Evolutionary conservation across 2,888 invertebrate species (phyloP).

Genomic region (Gastracanthus pulcherrimus): DNA sequence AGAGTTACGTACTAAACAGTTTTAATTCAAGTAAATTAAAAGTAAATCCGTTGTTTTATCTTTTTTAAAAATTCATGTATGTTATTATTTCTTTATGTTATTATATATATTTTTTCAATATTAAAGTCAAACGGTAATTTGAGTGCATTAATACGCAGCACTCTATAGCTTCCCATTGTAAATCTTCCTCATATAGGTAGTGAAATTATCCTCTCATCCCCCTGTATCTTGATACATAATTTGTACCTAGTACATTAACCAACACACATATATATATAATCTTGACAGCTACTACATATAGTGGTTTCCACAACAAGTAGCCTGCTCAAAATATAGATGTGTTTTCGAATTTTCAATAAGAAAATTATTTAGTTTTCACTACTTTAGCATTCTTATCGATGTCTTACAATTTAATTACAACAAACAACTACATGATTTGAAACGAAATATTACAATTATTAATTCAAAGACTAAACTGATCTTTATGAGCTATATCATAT

Average conservation of each 20-base stretch:
- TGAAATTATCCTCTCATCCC: slow-evolving; percentile 20
- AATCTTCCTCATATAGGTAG: slow-evolving; percentile 3
- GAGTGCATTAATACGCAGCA: background rate
- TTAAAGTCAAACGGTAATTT: background rate
- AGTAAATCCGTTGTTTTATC: too few species aligned
- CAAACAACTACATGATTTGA: too few species aligned
- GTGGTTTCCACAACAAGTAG: background rate
- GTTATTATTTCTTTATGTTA: background rate
- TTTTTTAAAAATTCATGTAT: too few species aligned
- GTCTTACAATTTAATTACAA: too few species aligned
- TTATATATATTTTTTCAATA: background rate
- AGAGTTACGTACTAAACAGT: background rate
- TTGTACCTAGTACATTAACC: slow-evolving; percentile 16
- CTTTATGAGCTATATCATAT: too few species aligned
- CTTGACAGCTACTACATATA: background rate
- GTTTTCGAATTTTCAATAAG: background rate
- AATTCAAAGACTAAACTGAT: too few species aligned
- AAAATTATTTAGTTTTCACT: too few species aligned
- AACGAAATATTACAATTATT: too few species aligned
- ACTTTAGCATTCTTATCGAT: background rate
- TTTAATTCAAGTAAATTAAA: background rate
- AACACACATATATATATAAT: slow-evolving; percentile 3
- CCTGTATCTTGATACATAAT: slow-evolving; percentile 13
- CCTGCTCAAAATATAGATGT: background rate
- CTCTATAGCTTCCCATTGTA: background rate